Evolutionary conservation across 2,113 vertebrate genomes (phyloP), one percentile per base, ranked within the genome.

Genomic region (Stigmatopora nigra): DNA sequence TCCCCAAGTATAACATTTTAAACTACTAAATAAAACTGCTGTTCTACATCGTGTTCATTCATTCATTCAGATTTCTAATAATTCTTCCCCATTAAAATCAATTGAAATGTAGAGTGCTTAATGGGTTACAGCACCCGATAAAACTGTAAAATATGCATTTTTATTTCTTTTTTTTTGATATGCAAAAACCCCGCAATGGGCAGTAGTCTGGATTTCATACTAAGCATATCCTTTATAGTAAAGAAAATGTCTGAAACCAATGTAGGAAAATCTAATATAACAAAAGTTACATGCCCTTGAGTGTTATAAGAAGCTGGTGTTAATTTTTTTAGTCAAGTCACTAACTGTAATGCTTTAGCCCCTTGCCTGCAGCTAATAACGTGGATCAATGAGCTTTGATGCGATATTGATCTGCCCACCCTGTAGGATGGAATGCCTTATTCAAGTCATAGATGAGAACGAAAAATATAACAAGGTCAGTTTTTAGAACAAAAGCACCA

Each of bases 251-350:
- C 14, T 7, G 19, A 47, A 63, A 63, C 45, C 49, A 35, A 47
- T 48, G 13, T 5, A 16, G 31, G 47, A 4, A 35, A 4, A 20
- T 49, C 16, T 20, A 22, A 44, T 12, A 62, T 3, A 65, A 1
- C 68, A 79, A 73, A 67, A 1, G 15, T 31, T 49, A 13, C 8
- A 36, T 76, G 67, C 84, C 80, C 75, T 79, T 66, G 55, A 17
- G 70, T 64, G 48, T 71, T 77, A 81, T 49, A 78, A 73, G 71
- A 70, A 68, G 61, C 53, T 69, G 71, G 67, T 77, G 69, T 70
- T 71, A 71, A 73, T 83, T 81, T 80, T 81, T 80, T 77, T 68
- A 65, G 68, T 79, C 67, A 73, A 69, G 80, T 83, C 78, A 73
- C 72, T 76, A 78, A 84, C 68, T 73, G 56, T 45, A 63, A 59